phyloP scores from a whole-genome alignment of 1,140 invertebrate species.

The Plectrocnemia conspersa region DNA sequence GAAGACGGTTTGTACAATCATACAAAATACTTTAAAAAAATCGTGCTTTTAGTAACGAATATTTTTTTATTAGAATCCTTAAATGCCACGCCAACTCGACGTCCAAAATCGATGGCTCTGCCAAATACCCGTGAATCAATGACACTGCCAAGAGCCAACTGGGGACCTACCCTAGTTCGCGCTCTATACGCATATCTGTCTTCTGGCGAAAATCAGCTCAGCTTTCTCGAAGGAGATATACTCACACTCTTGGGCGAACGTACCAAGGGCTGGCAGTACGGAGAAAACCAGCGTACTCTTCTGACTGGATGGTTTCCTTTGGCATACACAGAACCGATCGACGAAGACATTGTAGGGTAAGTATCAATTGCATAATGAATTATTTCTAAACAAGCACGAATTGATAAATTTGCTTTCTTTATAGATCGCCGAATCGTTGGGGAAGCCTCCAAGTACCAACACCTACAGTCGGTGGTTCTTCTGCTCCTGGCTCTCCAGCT shows the following conservation, averaged over 20 bases:
- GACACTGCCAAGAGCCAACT: slow-evolving; percentile 56
- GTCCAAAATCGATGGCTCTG: slow-evolving; percentile 26
- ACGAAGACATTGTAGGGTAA: slow-evolving; percentile 43
- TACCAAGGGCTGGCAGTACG: slow-evolving; percentile 94
- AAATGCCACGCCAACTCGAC: slow-evolving; percentile 27
- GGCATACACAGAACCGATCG: slow-evolving; percentile 76
- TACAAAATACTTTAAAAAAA: neutral
- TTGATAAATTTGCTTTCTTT: neutral
- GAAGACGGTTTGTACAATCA: slow-evolving; percentile 28
- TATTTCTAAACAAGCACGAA: too few relatives aligned
- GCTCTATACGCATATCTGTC: slow-evolving; percentile 87
- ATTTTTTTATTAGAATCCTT: slow-evolving; percentile 27
- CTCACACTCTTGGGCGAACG: slow-evolving; percentile 83
- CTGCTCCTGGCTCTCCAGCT: slow-evolving; percentile 28
- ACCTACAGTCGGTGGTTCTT: slow-evolving; percentile 14
- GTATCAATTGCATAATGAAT: too few relatives aligned
- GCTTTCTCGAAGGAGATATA: slow-evolving; percentile 86
- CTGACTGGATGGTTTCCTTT: slow-evolving; percentile 91
- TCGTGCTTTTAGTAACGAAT: neutral
- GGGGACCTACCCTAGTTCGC: slow-evolving; percentile 64
- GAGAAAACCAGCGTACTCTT: slow-evolving; percentile 84
- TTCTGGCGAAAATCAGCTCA: slow-evolving; percentile 86
- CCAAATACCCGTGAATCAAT: slow-evolving; percentile 58
- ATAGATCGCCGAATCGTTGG: slow-evolving; percentile 46
- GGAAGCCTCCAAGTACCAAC: slow-evolving; percentile 35